These are phyloP conservation scores for Aphidoletes aphidimyza DNA, from an alignment of 2,888 invertebrate species.

Conservation along the genomic window DNA sequence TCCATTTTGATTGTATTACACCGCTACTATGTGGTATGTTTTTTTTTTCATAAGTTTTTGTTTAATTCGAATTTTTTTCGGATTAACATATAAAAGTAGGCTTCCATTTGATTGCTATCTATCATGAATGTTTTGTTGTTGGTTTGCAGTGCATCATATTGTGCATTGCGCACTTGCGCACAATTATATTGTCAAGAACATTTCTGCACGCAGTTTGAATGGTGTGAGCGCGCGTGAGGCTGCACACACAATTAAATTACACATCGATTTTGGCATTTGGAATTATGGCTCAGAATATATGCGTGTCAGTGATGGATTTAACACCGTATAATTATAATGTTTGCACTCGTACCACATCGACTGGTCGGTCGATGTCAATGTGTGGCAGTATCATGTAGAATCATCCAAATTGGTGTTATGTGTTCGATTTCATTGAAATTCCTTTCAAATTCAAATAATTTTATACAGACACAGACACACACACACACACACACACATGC, in stretches of 20 bases:
- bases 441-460: not conserved
- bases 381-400: too few species aligned
- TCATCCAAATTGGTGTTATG: not conserved
- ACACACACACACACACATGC: not conserved
- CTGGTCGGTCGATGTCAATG: not conserved
- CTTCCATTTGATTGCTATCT: not conserved
- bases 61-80: not conserved
- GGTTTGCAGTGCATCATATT: too few species aligned
- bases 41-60: not conserved
- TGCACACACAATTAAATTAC: too few species aligned
- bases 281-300: too few species aligned
- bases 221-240: too few species aligned
- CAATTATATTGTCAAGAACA: not conserved
- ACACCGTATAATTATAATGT: not conserved
- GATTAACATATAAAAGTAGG: not conserved
- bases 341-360: not conserved
- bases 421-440: not conserved
- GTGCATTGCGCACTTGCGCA: too few species aligned
- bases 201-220: constrained; percentile 11
- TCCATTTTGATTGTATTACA: not conserved
- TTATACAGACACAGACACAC: not conserved
- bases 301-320: not conserved
- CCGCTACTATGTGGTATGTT: too few species aligned
- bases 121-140: not conserved
- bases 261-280: too few species aligned